phyloP scores from a whole-genome alignment of 2,113 vertebrate species.

The Lamprotornis superbus region DNA sequence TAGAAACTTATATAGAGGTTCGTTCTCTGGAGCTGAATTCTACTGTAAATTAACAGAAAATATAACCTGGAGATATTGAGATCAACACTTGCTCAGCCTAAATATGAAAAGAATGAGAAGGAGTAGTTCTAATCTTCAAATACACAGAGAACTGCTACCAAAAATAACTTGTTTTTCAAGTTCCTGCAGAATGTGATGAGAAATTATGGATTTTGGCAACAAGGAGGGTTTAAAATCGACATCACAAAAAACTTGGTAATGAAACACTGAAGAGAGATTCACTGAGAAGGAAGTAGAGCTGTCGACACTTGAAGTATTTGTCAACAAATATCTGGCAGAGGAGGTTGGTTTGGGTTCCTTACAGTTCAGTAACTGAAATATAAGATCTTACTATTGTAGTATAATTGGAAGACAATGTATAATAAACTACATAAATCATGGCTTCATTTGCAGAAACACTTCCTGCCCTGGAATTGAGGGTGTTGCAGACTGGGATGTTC shows the following conservation, averaged over 20 bases:
- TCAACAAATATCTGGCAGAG: neutral
- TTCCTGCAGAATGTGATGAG: neutral
- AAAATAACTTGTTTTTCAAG: neutral
- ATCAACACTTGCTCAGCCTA: neutral
- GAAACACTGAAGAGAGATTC: neutral
- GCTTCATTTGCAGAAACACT: neutral
- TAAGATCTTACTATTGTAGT: neutral
- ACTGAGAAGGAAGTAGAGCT: neutral
- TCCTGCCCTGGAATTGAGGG: neutral
- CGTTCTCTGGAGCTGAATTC: neutral
- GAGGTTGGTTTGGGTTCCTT: neutral
- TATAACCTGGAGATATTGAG: neutral
- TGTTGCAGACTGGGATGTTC: neutral
- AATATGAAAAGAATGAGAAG: neutral
- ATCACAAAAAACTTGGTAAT: neutral
- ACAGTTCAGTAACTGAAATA: neutral
- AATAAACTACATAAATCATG: neutral
- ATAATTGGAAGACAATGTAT: neutral
- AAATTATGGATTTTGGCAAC: neutral
- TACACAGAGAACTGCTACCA: neutral
- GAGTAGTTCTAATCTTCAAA: neutral
- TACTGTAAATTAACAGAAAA: neutral
- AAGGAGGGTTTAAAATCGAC: neutral
- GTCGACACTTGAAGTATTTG: neutral
- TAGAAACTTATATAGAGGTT: neutral